These are phyloP conservation scores for Tragelaphus scriptus DNA, from an alignment of 2,113 vertebrate genomes.

Conservation along the genomic window DNA sequence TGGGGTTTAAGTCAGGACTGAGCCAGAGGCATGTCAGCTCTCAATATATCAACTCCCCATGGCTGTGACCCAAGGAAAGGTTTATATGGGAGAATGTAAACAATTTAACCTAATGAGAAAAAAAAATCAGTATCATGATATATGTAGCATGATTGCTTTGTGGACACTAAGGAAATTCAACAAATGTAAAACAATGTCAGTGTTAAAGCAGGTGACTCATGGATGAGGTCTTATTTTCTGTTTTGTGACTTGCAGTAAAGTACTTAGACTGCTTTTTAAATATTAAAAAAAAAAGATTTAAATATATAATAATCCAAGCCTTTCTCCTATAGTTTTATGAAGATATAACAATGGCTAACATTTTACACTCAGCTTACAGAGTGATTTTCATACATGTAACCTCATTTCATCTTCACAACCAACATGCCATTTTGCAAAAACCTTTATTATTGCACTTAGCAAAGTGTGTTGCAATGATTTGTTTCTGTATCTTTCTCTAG, in stretches of 20 bases:
- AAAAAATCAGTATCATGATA: neutral
- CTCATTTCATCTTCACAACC: conserved; percentile 52
- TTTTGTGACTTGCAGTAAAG: conserved; percentile 26
- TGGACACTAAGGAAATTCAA: neutral
- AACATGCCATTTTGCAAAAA: neutral
- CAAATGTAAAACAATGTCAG: neutral
- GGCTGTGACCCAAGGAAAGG: neutral
- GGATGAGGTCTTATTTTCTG: neutral
- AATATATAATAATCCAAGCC: conserved; percentile 39
- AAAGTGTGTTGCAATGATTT: neutral
- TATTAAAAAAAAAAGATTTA: neutral
- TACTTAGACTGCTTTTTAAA: conserved; percentile 2
- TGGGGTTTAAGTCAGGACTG: neutral
- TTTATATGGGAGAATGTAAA: neutral
- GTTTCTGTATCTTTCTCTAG: neutral
- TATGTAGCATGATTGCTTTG: neutral
- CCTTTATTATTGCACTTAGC: conserved; percentile 10
- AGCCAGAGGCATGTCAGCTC: neutral
- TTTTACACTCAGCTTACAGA: conserved; percentile 54
- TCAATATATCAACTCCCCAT: neutral
- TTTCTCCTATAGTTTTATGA: conserved; percentile 42
- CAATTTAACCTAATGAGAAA: neutral
- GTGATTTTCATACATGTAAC: conserved; percentile 41
- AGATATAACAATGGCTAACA: conserved; percentile 54
- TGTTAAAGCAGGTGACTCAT: neutral